Conservation (phyloP, 2,888 invertebrate genomes). For the Elaeidobius kamerunicus region DNA sequence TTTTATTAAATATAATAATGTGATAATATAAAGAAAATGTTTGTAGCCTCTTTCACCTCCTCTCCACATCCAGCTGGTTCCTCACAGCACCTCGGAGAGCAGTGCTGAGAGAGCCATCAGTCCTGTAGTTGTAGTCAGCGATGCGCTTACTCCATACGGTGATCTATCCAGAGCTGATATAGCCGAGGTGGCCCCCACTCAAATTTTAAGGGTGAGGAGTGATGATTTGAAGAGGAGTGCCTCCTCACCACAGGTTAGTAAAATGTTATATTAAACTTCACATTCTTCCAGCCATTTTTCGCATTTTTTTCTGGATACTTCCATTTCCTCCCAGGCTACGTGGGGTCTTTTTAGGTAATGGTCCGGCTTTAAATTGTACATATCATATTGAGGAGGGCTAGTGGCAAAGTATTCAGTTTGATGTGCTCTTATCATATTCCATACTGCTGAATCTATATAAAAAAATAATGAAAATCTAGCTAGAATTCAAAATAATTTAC, state of each 20-base stretch:
- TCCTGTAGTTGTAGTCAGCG: conserved; percentile 48
- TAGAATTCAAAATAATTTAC: too few species aligned
- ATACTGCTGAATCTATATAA: conserved; percentile 31
- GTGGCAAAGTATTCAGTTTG: conserved; percentile 33
- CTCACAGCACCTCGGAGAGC: conserved; percentile 31
- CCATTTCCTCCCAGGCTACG: conserved; percentile 37
- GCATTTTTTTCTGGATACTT: conserved; percentile 42
- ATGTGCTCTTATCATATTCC: conserved; percentile 39
- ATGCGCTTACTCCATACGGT: conserved; percentile 43
- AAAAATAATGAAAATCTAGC: too few species aligned
- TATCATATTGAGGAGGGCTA: conserved; percentile 38
- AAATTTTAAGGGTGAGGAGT: conserved; percentile 52
- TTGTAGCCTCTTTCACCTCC: conserved; percentile 38
- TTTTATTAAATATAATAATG: neutral
- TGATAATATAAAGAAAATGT: neutral
- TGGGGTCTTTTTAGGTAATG: conserved; percentile 40
- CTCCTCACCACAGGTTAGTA: conserved; percentile 59
- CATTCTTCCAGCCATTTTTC: conserved; percentile 40
- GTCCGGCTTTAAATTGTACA: conserved; percentile 24
- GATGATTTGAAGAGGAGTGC: conserved; percentile 60
- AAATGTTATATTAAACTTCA: conserved; percentile 1
- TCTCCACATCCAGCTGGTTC: conserved; percentile 38
- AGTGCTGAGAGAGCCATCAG: conserved; percentile 44
- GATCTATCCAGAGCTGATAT: conserved; percentile 40
- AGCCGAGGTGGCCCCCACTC: conserved; percentile 37